Evolutionary conservation across 2,888 invertebrate genomes (phyloP).

Genomic region (Heterodera filipjevi): DNA sequence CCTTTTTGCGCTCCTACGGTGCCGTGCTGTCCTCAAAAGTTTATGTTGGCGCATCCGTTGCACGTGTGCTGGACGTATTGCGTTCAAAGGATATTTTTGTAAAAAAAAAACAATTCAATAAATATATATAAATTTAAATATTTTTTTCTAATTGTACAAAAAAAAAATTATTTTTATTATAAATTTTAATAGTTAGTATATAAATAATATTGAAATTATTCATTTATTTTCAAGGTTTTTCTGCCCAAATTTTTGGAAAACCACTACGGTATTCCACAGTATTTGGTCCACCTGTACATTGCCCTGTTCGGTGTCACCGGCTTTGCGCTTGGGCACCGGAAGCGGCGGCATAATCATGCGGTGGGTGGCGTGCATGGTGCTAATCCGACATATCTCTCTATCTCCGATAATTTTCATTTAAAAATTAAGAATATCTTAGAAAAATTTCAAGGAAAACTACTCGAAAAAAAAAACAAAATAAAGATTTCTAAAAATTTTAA

Average conservation of each 20-base stretch:
- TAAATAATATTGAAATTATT: not conserved
- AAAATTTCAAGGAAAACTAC: too few species aligned
- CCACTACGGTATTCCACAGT: conserved; percentile 65
- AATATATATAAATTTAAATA: not conserved
- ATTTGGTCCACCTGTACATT: conserved; percentile 62
- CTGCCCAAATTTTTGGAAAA: conserved; percentile 65
- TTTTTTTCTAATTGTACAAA: not conserved
- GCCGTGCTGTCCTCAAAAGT: conserved; percentile 54
- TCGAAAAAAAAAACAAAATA: too few species aligned
- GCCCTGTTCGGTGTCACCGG: conserved; percentile 64
- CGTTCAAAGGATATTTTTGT: conserved; percentile 59
- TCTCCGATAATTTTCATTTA: too few species aligned
- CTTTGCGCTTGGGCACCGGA: conserved; percentile 59
- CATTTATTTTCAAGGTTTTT: conserved; percentile 53
- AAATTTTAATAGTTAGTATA: not conserved
- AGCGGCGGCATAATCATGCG: conserved; percentile 27
- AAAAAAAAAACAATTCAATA: not conserved
- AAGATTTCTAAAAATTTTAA: too few species aligned
- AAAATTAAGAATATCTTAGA: too few species aligned
- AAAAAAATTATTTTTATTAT: not conserved
- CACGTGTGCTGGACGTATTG: conserved; percentile 63
- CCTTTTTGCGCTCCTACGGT: conserved; percentile 52
- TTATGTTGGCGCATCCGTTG: conserved; percentile 49
- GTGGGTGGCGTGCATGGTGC: conserved; percentile 51
- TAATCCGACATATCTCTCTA: too few species aligned